Percentiles rank a stretch among this genome's conserved stretches.
These are phyloP conservation scores for Pristionchus arcanus DNA, from an alignment of 2,888 invertebrate species.

Conservation along the genomic window DNA sequence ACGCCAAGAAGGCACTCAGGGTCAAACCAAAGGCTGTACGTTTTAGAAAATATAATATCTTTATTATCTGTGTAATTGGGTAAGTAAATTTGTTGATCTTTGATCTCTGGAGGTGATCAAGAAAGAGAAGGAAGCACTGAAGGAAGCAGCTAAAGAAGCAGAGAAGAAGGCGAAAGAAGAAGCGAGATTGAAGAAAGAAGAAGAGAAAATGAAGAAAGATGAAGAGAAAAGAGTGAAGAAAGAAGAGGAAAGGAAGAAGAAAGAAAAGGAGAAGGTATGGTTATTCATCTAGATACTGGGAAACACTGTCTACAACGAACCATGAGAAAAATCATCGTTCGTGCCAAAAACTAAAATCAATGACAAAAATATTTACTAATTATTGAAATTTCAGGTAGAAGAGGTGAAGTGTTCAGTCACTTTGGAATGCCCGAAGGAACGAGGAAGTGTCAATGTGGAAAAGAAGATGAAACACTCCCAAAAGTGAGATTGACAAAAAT, in stretches of 20 bases:
- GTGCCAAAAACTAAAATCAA: too few species aligned
- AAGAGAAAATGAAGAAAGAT: constrained; percentile 20
- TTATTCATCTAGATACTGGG: too few species aligned
- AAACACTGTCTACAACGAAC: too few species aligned
- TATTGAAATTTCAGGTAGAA: too few species aligned
- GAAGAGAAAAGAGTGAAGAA: constrained; percentile 37
- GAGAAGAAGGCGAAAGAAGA: constrained; percentile 54
- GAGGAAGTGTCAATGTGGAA: constrained; percentile 4
- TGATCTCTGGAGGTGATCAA: constrained; percentile 46
- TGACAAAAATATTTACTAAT: too few species aligned
- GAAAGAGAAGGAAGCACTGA: constrained; percentile 49
- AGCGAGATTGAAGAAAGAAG: constrained; percentile 50
- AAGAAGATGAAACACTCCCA: not conserved
- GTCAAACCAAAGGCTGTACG: constrained; percentile 48
- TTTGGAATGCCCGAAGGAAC: constrained; percentile 10
- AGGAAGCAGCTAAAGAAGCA: constrained; percentile 33
- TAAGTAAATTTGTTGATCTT: not conserved
- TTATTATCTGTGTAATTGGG: not conserved
- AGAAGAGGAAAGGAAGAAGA: constrained; percentile 1
- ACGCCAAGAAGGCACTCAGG: constrained; percentile 23
- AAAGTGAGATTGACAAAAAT: not conserved
- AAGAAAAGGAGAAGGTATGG: constrained; percentile 9
- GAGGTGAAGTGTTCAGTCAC: not conserved
- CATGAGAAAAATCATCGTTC: too few species aligned
- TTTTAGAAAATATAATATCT: not conserved